Evolutionary conservation across 2,888 invertebrate species (phyloP).

Genomic region (Alloscopus bannaensis): DNA sequence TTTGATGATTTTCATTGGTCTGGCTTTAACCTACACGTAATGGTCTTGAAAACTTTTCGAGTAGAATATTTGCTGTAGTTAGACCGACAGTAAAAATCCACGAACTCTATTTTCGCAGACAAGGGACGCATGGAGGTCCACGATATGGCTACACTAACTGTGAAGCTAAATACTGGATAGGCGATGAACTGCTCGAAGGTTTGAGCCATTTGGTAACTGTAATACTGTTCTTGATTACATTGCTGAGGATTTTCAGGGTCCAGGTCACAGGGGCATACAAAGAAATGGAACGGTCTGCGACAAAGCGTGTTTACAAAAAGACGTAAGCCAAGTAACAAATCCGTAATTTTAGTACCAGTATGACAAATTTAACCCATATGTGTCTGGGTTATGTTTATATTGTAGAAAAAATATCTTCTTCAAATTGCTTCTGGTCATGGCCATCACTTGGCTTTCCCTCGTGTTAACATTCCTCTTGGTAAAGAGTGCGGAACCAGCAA

Average conservation of each 20-base stretch:
- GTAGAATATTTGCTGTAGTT: background rate
- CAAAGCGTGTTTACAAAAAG: conserved; percentile 62
- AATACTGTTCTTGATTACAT: conserved; percentile 56
- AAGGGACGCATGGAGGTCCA: conserved; percentile 61
- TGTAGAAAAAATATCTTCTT: conserved; percentile 64
- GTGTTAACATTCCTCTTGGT: conserved; percentile 51
- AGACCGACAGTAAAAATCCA: too few relatives aligned
- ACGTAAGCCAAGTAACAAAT: conserved; percentile 44
- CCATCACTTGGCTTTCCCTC: conserved; percentile 65
- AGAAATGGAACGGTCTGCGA: conserved; percentile 53
- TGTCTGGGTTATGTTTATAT: background rate
- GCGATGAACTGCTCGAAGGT: conserved; percentile 63
- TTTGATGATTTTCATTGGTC: conserved; percentile 62
- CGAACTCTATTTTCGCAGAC: conserved; percentile 29
- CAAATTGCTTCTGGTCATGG: conserved; percentile 66
- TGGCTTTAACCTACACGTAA: conserved; percentile 61
- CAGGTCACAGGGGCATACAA: conserved; percentile 59
- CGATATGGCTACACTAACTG: conserved; percentile 64
- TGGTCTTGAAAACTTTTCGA: background rate
- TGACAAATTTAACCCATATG: background rate
- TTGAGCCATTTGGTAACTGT: conserved; percentile 64
- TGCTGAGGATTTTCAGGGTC: conserved; percentile 55
- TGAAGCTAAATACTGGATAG: conserved; percentile 67
- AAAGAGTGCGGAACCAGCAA: conserved; percentile 54
- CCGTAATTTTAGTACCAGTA: background rate